phyloP scores from a whole-genome alignment of 2,113 vertebrate species.

The Todiramphus saurophagus region DNA sequence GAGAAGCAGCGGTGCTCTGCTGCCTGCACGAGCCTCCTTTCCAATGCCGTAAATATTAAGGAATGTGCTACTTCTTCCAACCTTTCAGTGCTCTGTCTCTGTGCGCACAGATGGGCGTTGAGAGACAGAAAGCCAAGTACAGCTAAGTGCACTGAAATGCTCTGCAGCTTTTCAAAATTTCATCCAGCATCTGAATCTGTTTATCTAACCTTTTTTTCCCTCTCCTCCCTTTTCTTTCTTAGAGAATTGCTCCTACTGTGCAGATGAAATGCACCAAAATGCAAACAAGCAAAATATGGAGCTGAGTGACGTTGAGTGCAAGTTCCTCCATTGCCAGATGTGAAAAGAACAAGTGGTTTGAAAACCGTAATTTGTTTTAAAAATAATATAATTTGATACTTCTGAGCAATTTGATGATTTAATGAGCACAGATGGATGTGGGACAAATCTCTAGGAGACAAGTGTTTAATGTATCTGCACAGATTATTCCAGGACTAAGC shows the following conservation, averaged over 20 bases:
- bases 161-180: constrained; percentile 57
- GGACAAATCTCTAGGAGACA: constrained; percentile 61
- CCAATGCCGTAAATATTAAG: constrained; percentile 54
- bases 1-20: neutral
- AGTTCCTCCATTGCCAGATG: constrained; percentile 59
- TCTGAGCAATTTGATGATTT: constrained; percentile 70
- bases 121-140: constrained; percentile 66
- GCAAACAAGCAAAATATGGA: constrained; percentile 55
- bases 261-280: constrained; percentile 42
- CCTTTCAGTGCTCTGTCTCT: constrained; percentile 38
- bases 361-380: constrained; percentile 62
- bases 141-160: constrained; percentile 67
- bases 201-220: constrained; percentile 53
- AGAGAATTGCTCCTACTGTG: constrained; percentile 58
- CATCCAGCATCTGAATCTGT: constrained; percentile 64
- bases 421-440: constrained; percentile 71
- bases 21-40: neutral
- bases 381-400: constrained; percentile 66
- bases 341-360: constrained; percentile 68
- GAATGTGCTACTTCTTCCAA: constrained; percentile 67
- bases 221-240: constrained; percentile 42
- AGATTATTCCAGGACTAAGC: constrained; percentile 61
- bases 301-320: neutral
- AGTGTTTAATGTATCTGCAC: constrained; percentile 63
- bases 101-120: constrained; percentile 51